These are phyloP conservation scores for Puma concolor DNA, from an alignment of 2,113 vertebrate species.

Conservation along the genomic window DNA sequence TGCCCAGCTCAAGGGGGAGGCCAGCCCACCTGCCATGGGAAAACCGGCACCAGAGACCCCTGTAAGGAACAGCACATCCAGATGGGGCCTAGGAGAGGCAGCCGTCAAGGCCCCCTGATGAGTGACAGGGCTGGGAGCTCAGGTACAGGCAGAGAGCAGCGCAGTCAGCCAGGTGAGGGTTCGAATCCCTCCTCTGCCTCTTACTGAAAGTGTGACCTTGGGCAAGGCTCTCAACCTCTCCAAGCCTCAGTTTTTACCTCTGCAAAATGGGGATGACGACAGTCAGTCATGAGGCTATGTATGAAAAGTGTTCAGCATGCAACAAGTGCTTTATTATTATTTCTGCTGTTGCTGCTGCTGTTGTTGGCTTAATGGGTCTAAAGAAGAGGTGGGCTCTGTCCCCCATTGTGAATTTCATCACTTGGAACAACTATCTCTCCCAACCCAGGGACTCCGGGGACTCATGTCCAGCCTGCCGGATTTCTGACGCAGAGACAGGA, in stretches of 20 bases:
- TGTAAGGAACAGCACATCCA: not conserved
- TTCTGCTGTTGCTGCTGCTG: not conserved
- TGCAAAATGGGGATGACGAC: not conserved
- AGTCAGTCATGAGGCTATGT: too few species aligned
- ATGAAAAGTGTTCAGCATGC: not conserved
- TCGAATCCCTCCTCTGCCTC: not conserved
- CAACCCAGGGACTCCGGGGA: not conserved
- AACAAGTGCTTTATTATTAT: fast-evolving
- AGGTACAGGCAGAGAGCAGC: fast-evolving
- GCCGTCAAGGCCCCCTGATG: too few species aligned
- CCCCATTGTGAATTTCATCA: not conserved
- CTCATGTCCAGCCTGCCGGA: not conserved
- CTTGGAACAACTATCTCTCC: not conserved
- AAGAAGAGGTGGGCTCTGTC: not conserved
- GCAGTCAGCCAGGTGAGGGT: not conserved
- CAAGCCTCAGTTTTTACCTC: not conserved
- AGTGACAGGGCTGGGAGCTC: not conserved
- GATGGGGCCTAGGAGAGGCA: not conserved
- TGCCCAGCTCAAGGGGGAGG: not conserved
- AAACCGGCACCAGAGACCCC: not conserved
- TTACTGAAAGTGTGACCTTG: not conserved
- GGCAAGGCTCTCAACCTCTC: not conserved
- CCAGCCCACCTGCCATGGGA: not conserved
- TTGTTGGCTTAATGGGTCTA: not conserved
- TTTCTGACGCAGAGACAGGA: not conserved